Evolutionary conservation across 2,888 invertebrate genomes (phyloP).

Genomic region (Iphiclides podalirius): DNA sequence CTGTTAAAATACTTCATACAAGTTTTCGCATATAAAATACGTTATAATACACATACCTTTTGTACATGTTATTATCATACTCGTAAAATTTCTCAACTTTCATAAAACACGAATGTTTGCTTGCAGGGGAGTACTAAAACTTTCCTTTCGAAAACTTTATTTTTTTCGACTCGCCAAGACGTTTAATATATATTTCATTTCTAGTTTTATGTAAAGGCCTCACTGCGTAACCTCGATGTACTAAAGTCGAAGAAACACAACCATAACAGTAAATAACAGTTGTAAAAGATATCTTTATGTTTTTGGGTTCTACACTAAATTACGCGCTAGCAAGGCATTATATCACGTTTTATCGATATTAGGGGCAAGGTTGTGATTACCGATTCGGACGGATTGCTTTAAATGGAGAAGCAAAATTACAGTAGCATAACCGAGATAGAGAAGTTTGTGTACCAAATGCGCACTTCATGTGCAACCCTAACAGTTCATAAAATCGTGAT

Average conservation of each 20-base stretch:
- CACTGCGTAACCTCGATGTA: constrained; percentile 11
- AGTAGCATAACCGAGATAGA: background rate
- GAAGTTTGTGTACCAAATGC: background rate
- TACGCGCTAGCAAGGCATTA: constrained; percentile 11
- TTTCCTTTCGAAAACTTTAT: constrained; percentile 6
- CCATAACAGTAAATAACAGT: constrained; percentile 24
- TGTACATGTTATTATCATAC: too few relatives aligned
- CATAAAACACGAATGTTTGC: too few relatives aligned
- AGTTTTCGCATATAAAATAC: too few relatives aligned
- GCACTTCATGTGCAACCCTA: background rate
- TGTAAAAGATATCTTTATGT: constrained; percentile 25
- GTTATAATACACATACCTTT: too few relatives aligned
- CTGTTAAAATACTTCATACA: too few relatives aligned
- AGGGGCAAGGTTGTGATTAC: constrained; percentile 5
- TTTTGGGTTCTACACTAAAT: constrained; percentile 23
- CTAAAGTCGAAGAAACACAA: constrained; percentile 20
- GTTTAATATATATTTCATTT: background rate
- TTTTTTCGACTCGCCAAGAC: background rate
- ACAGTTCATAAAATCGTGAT: too few relatives aligned
- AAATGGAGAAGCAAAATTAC: background rate
- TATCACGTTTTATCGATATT: constrained; percentile 19
- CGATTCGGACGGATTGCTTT: constrained; percentile 10
- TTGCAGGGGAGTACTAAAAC: too few relatives aligned
- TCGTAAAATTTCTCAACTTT: too few relatives aligned
- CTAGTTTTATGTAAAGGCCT: constrained; percentile 15